Base-by-base conservation (phyloP, 1,140 invertebrate genomes). In the Drosophila quadrilineata region DNA sequence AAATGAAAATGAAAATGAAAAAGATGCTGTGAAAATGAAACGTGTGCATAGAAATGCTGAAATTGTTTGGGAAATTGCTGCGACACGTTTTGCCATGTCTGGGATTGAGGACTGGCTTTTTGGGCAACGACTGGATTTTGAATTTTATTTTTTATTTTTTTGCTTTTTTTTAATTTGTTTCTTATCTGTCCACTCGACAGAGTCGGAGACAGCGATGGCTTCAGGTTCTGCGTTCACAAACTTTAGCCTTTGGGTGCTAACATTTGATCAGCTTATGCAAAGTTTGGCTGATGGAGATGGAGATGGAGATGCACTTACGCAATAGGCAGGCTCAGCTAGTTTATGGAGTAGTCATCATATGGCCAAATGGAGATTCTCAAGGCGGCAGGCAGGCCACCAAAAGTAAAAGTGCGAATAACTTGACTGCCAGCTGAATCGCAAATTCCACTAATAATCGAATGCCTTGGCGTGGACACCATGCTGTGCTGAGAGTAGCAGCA, bases 191-290 rank as follows among this genome's bases (percentile, higher is more conserved):
- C 53, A 67, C 24, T 31, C 60, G 31, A n/a, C n/a, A n/a, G n/a
- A n/a, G n/a, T n/a, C n/a, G n/a, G n/a, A 14, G 28, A 19, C 31
- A 10, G 19, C 14, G 8, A 28, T 52, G 16, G 22, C 16, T 17
- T 50, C 49, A 33, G 58, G 75, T 80, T 72, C 76, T 76, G 54
- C 63, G 29, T 49, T 22, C 38, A 49, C 68, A 62, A 84, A 84
- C 76, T 80, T 80, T 80, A 84, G 77, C 77, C 76, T 80, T 84
- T 80, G 76, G 76, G 56, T 79, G 76, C 67, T 58, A 71, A 67
- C 75, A 59, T 14, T 45, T 38, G 53, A 22, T 66, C 12, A 40
- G 56, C 76, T 82, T 71, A 82, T 75, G 76, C 75, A 80, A 80
- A 79, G 31, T 48, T 57, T 9, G 28, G 50, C 33, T 63, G 45